A percentile compares a stretch with the other conserved stretches of the same genome.
These are phyloP conservation scores for Sisyra terminalis DNA, from an alignment of 2,888 invertebrate genomes.

Conservation along the genomic window DNA sequence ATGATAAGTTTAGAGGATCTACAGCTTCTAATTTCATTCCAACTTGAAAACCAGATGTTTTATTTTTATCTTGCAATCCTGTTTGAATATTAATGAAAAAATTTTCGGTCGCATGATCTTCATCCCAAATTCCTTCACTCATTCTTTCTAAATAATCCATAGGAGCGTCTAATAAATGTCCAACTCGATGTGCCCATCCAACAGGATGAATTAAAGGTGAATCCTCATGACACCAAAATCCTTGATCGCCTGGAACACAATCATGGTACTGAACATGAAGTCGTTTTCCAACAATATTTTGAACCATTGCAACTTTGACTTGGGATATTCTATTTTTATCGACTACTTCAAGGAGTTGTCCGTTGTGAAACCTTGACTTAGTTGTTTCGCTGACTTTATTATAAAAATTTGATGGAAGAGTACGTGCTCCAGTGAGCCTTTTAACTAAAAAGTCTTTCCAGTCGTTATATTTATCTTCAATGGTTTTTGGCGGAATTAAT, in stretches of 20 bases:
- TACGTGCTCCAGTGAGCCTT: conserved; percentile 85
- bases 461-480: conserved; percentile 84
- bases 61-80: conserved; percentile 13
- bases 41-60: conserved; percentile 41
- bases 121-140: conserved; percentile 48
- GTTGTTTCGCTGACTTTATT: conserved; percentile 72
- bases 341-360: conserved; percentile 82
- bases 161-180: conserved; percentile 78
- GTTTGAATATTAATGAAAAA: conserved; percentile 44
- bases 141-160: conserved; percentile 60
- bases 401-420: conserved; percentile 84
- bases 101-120: conserved; percentile 66
- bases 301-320: conserved; percentile 71
- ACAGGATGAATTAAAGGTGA: conserved; percentile 89
- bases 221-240: conserved; percentile 96
- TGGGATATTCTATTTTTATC: conserved; percentile 92
- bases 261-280: conserved; percentile 84
- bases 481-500: conserved; percentile 82
- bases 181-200: conserved; percentile 87
- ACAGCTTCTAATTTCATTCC: conserved; percentile 96
- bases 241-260: conserved; percentile 58
- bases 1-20: conserved; percentile 87
- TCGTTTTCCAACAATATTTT: conserved; percentile 82
- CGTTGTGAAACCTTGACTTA: conserved; percentile 66
- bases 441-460: conserved; percentile 93